A percentile compares a stretch with the other conserved stretches of the same genome.
These are phyloP conservation scores for Eristalis intricaria DNA, from an alignment of 2,888 invertebrate species.

Conservation along the genomic window DNA sequence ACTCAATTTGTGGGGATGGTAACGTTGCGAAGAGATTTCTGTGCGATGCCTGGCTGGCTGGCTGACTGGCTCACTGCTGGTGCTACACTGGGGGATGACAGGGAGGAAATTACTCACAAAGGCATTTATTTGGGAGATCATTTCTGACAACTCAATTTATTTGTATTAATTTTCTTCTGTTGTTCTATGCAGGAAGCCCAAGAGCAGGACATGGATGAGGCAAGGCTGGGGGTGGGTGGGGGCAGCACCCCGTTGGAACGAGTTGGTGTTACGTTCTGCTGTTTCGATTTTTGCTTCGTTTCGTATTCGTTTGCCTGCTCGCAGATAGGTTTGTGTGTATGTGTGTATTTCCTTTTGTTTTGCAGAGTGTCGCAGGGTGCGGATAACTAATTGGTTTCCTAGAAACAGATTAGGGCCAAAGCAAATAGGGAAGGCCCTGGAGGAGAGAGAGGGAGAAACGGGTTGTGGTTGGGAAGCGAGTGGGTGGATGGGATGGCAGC, in stretches of 20 bases:
- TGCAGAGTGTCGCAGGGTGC: constrained; percentile 44
- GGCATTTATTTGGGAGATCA: constrained; percentile 81
- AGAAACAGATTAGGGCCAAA: constrained; percentile 23
- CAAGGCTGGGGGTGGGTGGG: not conserved
- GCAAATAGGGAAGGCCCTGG: not conserved
- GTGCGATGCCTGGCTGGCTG: constrained; percentile 18
- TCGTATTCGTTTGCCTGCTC: not conserved
- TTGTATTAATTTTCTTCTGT: constrained; percentile 81
- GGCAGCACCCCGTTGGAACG: constrained; percentile 1
- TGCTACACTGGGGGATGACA: constrained; percentile 38
- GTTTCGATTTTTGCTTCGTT: constrained; percentile 33
- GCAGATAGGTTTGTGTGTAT: constrained; percentile 8
- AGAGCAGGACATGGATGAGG: constrained; percentile 9
- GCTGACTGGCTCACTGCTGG: not conserved
- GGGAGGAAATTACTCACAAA: constrained; percentile 80
- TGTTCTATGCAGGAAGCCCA: constrained; percentile 67
- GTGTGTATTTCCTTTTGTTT: constrained; percentile 68
- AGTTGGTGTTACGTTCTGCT: constrained; percentile 36
- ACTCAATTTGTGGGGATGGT: constrained; percentile 70
- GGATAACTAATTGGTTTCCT: constrained; percentile 50
- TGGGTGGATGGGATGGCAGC: not conserved
- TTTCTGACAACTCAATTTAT: constrained; percentile 82
- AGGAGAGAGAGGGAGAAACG: not conserved
- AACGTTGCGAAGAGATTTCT: constrained; percentile 67
- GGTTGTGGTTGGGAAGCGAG: not conserved